A percentile compares a stretch with the other conserved stretches of the same genome.
Evolutionary conservation across 2,888 invertebrate species (phyloP).

Genomic region (Agrotis exclamationis): DNA sequence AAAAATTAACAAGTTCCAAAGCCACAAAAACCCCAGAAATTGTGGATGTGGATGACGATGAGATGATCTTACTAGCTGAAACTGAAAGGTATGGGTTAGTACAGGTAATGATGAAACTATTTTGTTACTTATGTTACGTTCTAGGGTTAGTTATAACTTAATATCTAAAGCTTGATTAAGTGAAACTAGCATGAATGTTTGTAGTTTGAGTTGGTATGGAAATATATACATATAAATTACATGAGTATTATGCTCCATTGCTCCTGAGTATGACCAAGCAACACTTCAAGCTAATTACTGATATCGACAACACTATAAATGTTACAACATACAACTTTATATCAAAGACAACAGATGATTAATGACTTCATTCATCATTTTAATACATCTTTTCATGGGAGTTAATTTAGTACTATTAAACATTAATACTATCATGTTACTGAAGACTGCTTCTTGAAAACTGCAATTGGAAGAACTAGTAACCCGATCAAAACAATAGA

Average conservation of each 20-base stretch:
- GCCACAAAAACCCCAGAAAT: constrained; percentile 22
- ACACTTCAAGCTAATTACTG: background rate
- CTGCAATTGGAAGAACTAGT: background rate
- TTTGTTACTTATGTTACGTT: background rate
- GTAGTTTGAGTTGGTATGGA: background rate
- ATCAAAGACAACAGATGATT: background rate
- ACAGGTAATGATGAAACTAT: background rate
- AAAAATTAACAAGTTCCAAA: background rate
- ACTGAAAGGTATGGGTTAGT: constrained; percentile 10
- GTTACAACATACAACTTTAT: background rate
- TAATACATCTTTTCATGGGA: background rate
- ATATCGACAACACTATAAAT: background rate
- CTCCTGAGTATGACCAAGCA: background rate
- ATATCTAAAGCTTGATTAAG: background rate
- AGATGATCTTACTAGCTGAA: constrained; percentile 15
- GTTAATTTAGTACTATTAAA: background rate
- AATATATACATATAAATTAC: background rate
- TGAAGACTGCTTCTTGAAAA: too few relatives aligned
- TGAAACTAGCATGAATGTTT: background rate
- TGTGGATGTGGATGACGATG: constrained; percentile 4
- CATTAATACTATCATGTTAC: background rate
- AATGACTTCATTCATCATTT: background rate
- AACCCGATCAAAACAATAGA: background rate
- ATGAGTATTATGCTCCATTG: background rate
- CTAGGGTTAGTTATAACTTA: background rate